A percentile compares a stretch with the other conserved stretches of the same genome.
phyloP scores from a whole-genome alignment of 2,797 vertebrate species.

The Mus spretus region DNA sequence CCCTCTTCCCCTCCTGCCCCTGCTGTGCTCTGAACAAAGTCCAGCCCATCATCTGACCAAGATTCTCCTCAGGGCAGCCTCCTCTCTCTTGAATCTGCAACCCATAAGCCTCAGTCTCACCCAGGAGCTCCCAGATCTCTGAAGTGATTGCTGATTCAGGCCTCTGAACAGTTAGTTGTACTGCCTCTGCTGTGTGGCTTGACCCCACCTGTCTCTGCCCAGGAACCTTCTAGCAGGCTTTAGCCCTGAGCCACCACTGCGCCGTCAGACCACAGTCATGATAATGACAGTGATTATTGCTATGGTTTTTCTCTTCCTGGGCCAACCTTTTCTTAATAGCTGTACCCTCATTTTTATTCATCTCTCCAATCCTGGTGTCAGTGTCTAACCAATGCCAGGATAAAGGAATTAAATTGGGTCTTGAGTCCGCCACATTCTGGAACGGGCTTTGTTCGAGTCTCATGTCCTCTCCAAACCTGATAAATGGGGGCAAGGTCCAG shows the following conservation, averaged over 20 bases:
- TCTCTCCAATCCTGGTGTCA: neutral
- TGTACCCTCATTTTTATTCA: neutral
- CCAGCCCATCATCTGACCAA: neutral
- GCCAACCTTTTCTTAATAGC: neutral
- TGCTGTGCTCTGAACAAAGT: neutral
- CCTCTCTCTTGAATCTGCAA: neutral
- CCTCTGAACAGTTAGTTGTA: conserved; percentile 39
- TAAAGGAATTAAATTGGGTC: neutral
- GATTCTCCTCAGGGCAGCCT: neutral
- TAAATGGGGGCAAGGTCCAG: neutral
- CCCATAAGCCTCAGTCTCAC: neutral
- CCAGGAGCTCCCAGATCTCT: neutral
- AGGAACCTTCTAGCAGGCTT: neutral
- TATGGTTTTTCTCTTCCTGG: neutral
- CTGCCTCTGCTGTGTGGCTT: conserved; percentile 42
- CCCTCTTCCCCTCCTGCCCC: neutral
- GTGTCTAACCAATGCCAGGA: neutral
- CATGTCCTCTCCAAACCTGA: neutral
- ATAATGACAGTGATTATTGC: neutral
- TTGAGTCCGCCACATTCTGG: neutral
- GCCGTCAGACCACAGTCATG: neutral
- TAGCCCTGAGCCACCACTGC: neutral
- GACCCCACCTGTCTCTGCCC: neutral
- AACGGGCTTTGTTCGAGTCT: neutral
- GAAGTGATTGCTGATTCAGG: conserved; percentile 52